Percentiles rank a stretch among this genome's conserved stretches.
Evolutionary conservation across 2,113 vertebrate genomes (phyloP).

Genomic region (Hylia prasina): DNA sequence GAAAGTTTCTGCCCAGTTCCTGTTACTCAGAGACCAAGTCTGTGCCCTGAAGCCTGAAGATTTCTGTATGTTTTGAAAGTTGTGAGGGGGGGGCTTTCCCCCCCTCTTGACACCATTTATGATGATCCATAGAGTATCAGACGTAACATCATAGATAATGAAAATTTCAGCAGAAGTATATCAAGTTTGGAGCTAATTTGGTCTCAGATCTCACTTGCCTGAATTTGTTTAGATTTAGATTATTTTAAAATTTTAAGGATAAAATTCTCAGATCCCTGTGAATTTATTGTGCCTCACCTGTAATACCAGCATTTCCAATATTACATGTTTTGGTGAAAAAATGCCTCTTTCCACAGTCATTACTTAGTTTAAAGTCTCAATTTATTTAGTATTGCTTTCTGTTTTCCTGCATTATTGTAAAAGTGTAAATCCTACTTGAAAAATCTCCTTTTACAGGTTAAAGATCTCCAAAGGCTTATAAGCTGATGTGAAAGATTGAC

Average conservation of each 20-base stretch:
- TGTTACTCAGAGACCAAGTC: background rate
- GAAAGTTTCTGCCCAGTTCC: background rate
- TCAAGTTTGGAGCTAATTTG: background rate
- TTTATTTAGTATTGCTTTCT: background rate
- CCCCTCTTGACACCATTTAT: background rate
- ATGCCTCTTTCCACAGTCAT: background rate
- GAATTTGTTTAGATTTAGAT: background rate
- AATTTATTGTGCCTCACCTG: background rate
- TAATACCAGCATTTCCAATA: background rate
- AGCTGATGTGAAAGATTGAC: constrained; percentile 61
- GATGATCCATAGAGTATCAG: background rate
- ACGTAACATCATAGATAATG: background rate
- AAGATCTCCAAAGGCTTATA: constrained; percentile 56
- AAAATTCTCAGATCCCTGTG: accelerated
- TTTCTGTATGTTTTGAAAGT: background rate
- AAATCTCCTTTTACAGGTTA: constrained; percentile 37
- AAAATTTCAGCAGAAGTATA: background rate
- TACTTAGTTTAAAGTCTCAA: background rate
- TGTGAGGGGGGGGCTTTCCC: accelerated
- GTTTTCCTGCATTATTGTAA: background rate
- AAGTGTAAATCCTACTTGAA: constrained; percentile 45
- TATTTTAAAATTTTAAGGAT: background rate
- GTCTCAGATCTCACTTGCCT: background rate
- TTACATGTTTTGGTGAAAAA: background rate
- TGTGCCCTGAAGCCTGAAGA: background rate